Base-by-base conservation (phyloP, 2,888 invertebrate species). In the Allacma fusca region DNA sequence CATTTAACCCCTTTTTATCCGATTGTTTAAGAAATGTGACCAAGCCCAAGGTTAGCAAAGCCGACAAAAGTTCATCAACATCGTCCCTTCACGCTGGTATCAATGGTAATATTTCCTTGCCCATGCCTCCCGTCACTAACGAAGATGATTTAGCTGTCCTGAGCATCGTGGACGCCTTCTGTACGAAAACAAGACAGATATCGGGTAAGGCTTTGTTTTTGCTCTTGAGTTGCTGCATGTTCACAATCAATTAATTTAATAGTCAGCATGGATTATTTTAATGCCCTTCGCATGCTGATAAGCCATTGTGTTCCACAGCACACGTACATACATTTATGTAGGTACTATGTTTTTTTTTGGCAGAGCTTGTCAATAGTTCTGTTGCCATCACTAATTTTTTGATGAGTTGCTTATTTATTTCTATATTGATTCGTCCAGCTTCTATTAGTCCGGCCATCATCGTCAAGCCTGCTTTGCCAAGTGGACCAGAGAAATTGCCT, bases 1-100 rank as follows among this genome's bases (percentile, higher is more conserved):
- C 89, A 7, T 85, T 87, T 62, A 85, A 88, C 77, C 87, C 88
- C 34, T 85, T 86, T 76, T 83, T 87, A 24, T 81, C 82, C 13
- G 79, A 83, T n/a, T 80, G 83, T 44, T 81, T 82, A 23, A 84
- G 85, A 64, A 71, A 64, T 64, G 43, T 70, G 2, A 65, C 40
- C 21, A 71, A 57, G 21, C 24, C 70, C 0, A 73, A 43, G 59
- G 44, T 50, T 40, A 73, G 29, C 24, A 73, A 64, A 64, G 0
- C 5, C 40, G 73, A 73, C 1, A 73, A 73, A 21, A 40, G 13
- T 40, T 12, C 43, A 40, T 73, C 73, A 34, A 34, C 64, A 2
- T 57, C 50, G 26, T 28, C 44, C 5, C 34, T 24, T 9, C 62
- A 59, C 12, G 9, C 40, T 1, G 71, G 71, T 21, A 4, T 26